Evolutionary conservation across 2,797 vertebrate genomes (phyloP).

Genomic region (Falco naumanni): DNA sequence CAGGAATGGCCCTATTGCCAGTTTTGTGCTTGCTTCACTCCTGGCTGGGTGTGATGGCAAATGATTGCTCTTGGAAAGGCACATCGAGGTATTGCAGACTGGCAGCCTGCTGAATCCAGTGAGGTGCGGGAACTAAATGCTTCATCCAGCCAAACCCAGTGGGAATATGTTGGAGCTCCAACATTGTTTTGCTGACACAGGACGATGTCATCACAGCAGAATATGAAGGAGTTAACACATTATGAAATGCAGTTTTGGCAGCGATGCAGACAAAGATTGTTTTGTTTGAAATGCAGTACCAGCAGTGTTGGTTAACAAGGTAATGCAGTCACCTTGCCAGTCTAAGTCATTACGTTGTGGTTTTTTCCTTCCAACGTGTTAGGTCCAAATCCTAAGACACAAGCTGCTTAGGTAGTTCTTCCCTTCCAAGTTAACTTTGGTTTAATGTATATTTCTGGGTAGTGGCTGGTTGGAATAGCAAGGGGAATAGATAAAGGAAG

Average conservation of each 20-base stretch:
- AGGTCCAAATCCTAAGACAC: neutral
- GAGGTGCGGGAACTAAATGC: neutral
- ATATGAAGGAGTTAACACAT: constrained; percentile 51
- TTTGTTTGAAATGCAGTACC: constrained; percentile 30
- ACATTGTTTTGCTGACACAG: constrained; percentile 43
- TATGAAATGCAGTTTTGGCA: constrained; percentile 45
- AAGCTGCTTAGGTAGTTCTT: neutral
- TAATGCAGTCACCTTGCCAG: neutral
- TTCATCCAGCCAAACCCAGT: constrained; percentile 26
- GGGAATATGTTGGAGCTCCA: constrained; percentile 1
- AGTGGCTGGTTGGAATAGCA: neutral
- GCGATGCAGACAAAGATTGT: constrained; percentile 20
- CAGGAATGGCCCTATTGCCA: neutral
- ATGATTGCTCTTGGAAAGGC: constrained; percentile 21
- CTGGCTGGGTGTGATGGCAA: neutral
- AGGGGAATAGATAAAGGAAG: neutral
- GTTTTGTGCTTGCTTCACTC: neutral
- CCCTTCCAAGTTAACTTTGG: neutral
- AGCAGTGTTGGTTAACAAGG: neutral
- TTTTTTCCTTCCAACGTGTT: neutral
- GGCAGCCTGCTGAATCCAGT: neutral
- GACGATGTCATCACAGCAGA: constrained; percentile 42
- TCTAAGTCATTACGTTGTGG: neutral
- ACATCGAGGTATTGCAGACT: neutral
- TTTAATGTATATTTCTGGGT: neutral